These are phyloP conservation scores for Penaeus chinensis DNA, from an alignment of 1,140 invertebrate species.

Conservation along the genomic window DNA sequence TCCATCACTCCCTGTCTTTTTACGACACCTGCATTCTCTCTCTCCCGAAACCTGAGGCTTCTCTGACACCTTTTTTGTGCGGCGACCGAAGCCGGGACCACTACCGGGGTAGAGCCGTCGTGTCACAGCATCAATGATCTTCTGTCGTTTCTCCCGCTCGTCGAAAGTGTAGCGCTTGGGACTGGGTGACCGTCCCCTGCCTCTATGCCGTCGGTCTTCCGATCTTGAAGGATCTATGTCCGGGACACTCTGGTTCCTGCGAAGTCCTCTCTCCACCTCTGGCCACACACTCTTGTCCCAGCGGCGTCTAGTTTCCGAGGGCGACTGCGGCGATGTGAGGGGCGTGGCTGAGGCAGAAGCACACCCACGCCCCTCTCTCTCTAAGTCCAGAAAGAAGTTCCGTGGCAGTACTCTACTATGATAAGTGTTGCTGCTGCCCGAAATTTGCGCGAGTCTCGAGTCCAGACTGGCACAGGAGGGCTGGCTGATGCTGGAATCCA, in stretches of 20 bases:
- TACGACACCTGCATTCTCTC: slow-evolving; percentile 40
- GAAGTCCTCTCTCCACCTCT: slow-evolving; percentile 53
- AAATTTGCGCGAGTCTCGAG: slow-evolving; percentile 5
- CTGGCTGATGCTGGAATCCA: slow-evolving; percentile 55
- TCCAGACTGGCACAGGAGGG: slow-evolving; percentile 47
- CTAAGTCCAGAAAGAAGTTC: slow-evolving; percentile 39
- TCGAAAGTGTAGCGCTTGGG: not conserved
- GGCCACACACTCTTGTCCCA: slow-evolving; percentile 64
- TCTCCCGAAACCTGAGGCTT: slow-evolving; percentile 6
- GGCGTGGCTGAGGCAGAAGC: slow-evolving; percentile 33
- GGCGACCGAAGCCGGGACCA: slow-evolving; percentile 27
- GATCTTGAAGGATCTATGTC: slow-evolving; percentile 30
- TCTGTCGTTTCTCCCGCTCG: slow-evolving; percentile 47
- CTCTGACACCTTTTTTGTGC: slow-evolving; percentile 13
- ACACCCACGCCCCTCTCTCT: slow-evolving; percentile 7
- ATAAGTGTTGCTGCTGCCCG: slow-evolving; percentile 42
- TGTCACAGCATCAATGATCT: slow-evolving; percentile 54
- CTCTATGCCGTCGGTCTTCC: not conserved
- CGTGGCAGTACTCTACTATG: slow-evolving; percentile 27
- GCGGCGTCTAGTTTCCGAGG: slow-evolving; percentile 55
- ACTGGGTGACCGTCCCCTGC: not conserved
- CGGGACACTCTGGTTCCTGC: slow-evolving; percentile 61
- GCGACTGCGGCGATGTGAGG: slow-evolving; percentile 49
- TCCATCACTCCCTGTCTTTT: not conserved
- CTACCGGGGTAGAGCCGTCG: slow-evolving; percentile 51